Evolutionary conservation across 1,140 invertebrate genomes (phyloP).

Genomic region (Pseudomyrmex pallidus): DNA sequence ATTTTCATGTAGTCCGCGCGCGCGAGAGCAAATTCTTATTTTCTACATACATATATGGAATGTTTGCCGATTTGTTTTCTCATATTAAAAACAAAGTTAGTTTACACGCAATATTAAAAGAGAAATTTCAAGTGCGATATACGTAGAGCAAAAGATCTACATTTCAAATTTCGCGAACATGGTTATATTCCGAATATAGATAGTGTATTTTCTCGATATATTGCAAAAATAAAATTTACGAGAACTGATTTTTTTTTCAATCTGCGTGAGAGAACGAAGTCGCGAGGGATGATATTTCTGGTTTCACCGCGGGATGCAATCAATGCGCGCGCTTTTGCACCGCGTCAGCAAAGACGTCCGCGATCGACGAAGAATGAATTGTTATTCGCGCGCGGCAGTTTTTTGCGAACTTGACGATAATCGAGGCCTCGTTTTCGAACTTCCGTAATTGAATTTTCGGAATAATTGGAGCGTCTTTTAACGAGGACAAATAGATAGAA

Average conservation of each 20-base stretch:
- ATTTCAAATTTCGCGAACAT: neutral
- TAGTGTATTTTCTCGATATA: neutral
- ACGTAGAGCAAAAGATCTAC: neutral
- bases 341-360: conserved; percentile 36
- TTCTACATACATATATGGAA: too few species aligned
- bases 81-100: neutral
- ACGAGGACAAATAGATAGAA: conserved; percentile 16
- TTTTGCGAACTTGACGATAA: conserved; percentile 45
- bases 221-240: neutral
- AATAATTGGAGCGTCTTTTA: conserved; percentile 45
- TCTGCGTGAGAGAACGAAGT: neutral
- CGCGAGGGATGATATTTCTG: conserved; percentile 28
- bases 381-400: conserved; percentile 31
- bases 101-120: neutral
- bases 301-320: conserved; percentile 32
- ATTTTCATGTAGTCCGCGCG: neutral
- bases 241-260: conserved; percentile 1
- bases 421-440: conserved; percentile 34
- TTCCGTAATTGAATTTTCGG: conserved; percentile 52
- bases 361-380: conserved; percentile 43
- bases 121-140: neutral
- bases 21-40: too few species aligned
- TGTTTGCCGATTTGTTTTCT: too few species aligned
- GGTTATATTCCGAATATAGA: neutral
- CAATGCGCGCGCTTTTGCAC: conserved; percentile 23